Conservation (phyloP, 1,140 invertebrate species). For the Chironomus striatipennis region DNA sequence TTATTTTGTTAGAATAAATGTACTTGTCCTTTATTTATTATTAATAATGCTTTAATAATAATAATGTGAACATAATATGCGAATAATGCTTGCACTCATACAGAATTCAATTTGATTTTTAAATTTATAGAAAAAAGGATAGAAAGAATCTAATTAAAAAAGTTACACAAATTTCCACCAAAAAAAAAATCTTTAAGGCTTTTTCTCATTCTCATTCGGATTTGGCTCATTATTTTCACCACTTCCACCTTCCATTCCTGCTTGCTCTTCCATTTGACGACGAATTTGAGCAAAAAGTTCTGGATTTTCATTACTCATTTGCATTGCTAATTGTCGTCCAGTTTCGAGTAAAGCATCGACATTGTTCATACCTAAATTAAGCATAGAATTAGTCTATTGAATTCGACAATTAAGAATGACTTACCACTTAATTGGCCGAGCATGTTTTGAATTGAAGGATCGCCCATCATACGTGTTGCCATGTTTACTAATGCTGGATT, state of each 20-base stretch:
- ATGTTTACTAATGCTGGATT: conserved; percentile 70
- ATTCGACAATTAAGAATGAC: too few species aligned
- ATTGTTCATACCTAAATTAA: background rate
- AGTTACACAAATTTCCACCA: too few species aligned
- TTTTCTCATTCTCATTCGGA: background rate
- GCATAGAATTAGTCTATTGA: background rate
- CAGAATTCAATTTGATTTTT: background rate
- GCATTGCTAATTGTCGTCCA: conserved; percentile 56
- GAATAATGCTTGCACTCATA: too few species aligned
- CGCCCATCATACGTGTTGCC: conserved; percentile 66
- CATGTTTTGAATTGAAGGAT: conserved; percentile 69
- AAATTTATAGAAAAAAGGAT: background rate
- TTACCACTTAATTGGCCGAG: conserved; percentile 38
- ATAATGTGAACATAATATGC: too few species aligned
- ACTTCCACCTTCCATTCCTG: background rate
- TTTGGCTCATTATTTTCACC: background rate
- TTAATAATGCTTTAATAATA: too few species aligned
- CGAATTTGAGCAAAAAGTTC: conserved; percentile 57
- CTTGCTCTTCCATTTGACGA: conserved; percentile 40
- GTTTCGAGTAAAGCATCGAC: conserved; percentile 25
- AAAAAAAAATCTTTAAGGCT: background rate
- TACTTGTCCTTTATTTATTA: too few species aligned
- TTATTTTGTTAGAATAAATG: too few species aligned
- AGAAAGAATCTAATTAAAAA: background rate
- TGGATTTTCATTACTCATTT: conserved; percentile 58